Evolutionary conservation across 2,888 invertebrate genomes (phyloP).

Genomic region (Hedya salicella): DNA sequence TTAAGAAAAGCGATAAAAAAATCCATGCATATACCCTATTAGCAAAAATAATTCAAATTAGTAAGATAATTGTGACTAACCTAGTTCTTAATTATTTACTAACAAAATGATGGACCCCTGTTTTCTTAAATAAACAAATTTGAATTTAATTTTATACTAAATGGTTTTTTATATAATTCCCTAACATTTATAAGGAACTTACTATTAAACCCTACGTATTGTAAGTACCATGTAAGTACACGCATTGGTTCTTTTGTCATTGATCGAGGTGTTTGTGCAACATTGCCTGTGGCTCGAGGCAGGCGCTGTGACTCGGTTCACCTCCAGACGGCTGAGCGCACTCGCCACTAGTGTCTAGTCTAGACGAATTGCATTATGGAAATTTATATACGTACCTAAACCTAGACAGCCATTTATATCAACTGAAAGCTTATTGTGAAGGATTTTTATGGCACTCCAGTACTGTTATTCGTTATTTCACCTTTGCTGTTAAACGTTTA

Average conservation of each 20-base stretch:
- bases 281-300: constrained; percentile 24
- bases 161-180: no score
- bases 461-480: constrained; percentile 30
- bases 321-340: constrained; percentile 71
- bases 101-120: no score
- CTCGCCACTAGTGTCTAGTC: constrained; percentile 73
- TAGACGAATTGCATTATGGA: constrained; percentile 84
- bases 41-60: no score
- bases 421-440: constrained; percentile 55
- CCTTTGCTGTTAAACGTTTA: constrained; percentile 23
- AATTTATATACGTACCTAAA: constrained; percentile 62
- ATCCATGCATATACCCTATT: no score
- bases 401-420: constrained; percentile 67
- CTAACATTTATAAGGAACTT: no score
- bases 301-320: constrained; percentile 62
- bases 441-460: constrained; percentile 39
- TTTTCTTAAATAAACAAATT: no score
- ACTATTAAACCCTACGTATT: no score
- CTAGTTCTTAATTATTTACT: no score
- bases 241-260: constrained; percentile 12
- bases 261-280: constrained; percentile 21
- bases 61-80: no score
- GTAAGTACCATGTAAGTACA: no score
- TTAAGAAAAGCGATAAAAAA: no score
- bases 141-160: no score